These are phyloP conservation scores for Heloderma charlesbogerti DNA, from an alignment of 2,113 vertebrate species.

Conservation along the genomic window DNA sequence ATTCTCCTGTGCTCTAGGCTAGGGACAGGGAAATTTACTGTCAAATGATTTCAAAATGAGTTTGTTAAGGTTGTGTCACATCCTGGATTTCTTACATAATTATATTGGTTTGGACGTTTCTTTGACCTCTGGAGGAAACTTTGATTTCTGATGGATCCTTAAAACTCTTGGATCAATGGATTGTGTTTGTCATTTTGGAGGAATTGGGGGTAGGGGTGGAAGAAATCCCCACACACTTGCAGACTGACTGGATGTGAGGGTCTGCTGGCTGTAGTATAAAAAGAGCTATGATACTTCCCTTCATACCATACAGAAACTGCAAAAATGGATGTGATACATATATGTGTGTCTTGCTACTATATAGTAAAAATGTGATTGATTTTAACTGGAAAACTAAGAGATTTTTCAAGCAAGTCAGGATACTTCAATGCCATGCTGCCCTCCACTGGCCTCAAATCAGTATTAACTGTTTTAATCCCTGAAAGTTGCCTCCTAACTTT, in stretches of 20 bases:
- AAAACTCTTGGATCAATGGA: constrained; percentile 59
- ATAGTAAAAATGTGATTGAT: constrained; percentile 48
- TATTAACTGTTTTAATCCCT: constrained; percentile 53
- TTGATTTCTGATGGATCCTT: constrained; percentile 45
- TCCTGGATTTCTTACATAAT: constrained; percentile 74
- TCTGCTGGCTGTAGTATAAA: background rate
- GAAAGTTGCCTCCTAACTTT: background rate
- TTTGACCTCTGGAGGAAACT: constrained; percentile 75
- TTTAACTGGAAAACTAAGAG: background rate
- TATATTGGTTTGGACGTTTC: constrained; percentile 80
- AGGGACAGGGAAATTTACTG: constrained; percentile 79
- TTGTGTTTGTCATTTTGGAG: constrained; percentile 28
- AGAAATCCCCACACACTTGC: background rate
- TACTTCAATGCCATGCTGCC: constrained; percentile 74
- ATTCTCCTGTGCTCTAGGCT: constrained; percentile 72
- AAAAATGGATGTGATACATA: background rate
- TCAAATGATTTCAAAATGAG: constrained; percentile 83
- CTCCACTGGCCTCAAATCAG: constrained; percentile 69
- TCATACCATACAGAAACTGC: background rate
- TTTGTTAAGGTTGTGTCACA: constrained; percentile 80
- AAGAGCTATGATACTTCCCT: background rate
- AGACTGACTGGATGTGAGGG: background rate
- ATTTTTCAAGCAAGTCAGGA: background rate
- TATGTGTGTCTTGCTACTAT: background rate
- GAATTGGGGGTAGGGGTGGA: background rate